These are phyloP conservation scores for Drosophila flavopinicola DNA, from an alignment of 2,888 invertebrate genomes.

Conservation along the genomic window DNA sequence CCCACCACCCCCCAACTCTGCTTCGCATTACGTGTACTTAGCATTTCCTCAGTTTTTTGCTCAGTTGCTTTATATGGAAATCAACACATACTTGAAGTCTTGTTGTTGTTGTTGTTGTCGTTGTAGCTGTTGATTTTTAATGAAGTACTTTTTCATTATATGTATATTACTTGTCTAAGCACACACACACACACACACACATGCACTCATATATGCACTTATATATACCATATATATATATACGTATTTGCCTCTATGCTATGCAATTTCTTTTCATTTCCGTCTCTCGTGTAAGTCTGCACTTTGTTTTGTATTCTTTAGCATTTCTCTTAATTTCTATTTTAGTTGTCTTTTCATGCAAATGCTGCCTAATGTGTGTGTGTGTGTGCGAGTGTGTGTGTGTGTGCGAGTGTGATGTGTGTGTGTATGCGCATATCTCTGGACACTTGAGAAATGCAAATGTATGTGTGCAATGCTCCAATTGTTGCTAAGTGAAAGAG, in stretches of 20 bases:
- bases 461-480: conserved; percentile 58
- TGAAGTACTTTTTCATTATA: conserved; percentile 79
- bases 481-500: conserved; percentile 68
- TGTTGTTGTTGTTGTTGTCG: conserved; percentile 57
- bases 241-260: conserved; percentile 24
- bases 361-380: conserved; percentile 43
- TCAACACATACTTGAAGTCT: conserved; percentile 71
- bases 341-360: conserved; percentile 78
- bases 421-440: conserved; percentile 22
- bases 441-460: conserved; percentile 60
- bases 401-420: conserved; percentile 13
- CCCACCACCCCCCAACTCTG: conserved; percentile 1
- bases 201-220: conserved; percentile 30
- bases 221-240: conserved; percentile 3
- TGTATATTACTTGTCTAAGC: conserved; percentile 58
- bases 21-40: conserved; percentile 66
- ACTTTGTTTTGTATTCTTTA: conserved; percentile 63
- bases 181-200: conserved; percentile 9
- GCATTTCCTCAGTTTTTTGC: conserved; percentile 71
- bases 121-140: conserved; percentile 73
- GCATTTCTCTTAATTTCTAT: conserved; percentile 75
- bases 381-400: conserved; percentile 15
- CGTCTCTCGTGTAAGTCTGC: conserved; percentile 59
- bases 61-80: conserved; percentile 75
- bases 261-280: conserved; percentile 79